Conservation (phyloP, 2,888 invertebrate species). For the Sesia bembeciformis region DNA sequence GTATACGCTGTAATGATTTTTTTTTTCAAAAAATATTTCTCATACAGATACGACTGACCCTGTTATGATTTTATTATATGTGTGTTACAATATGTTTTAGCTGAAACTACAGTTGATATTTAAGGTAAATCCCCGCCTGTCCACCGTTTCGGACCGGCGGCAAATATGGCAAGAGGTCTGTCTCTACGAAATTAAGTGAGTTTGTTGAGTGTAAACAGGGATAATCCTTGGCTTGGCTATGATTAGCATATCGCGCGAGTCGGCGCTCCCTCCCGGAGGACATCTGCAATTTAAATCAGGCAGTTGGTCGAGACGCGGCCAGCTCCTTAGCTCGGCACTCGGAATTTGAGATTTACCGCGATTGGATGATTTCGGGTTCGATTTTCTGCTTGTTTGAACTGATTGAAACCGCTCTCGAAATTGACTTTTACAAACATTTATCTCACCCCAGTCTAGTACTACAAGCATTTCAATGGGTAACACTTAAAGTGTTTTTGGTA, state of each 20-base stretch:
- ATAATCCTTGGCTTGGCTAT: constrained; percentile 73
- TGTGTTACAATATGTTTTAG: background rate
- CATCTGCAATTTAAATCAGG: constrained; percentile 74
- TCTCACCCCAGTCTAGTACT: constrained; percentile 5
- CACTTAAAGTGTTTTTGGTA: too few relatives aligned
- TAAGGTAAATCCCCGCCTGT: background rate
- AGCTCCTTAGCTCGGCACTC: constrained; percentile 64
- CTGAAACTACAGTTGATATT: background rate
- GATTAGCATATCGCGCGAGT: constrained; percentile 74
- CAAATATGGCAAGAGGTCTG: constrained; percentile 56
- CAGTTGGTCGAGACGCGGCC: constrained; percentile 61
- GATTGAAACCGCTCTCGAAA: constrained; percentile 61
- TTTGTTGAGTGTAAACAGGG: constrained; percentile 75
- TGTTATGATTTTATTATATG: too few relatives aligned
- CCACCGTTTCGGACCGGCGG: constrained; percentile 13
- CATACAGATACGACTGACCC: too few relatives aligned
- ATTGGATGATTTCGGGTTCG: constrained; percentile 70
- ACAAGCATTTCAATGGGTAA: background rate
- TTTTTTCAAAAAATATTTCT: too few relatives aligned
- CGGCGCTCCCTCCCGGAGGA: constrained; percentile 61
- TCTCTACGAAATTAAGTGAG: constrained; percentile 70
- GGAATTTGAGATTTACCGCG: constrained; percentile 69
- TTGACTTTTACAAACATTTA: constrained; percentile 40
- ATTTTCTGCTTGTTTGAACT: constrained; percentile 69
- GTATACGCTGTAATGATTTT: too few relatives aligned